Evolutionary conservation across 2,888 invertebrate species (phyloP), one percentile per base, ranked within the genome.

Genomic region (Latrodectus hesperus): DNA sequence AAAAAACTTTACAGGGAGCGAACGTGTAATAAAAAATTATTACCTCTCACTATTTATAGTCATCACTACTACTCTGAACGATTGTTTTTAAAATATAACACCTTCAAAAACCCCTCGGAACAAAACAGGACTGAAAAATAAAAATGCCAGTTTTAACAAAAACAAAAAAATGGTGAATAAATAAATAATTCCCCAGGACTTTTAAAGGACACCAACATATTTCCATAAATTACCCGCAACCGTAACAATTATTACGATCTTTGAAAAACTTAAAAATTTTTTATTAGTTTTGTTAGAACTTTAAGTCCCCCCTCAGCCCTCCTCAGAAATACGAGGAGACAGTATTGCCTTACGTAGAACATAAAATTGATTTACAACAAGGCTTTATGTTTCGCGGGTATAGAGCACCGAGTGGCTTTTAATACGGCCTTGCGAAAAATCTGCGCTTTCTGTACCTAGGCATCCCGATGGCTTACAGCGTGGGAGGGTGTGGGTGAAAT

Each of bases 201-300:
- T 77, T 87, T 81, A 82, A 38, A 87, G 86, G 60, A 60, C 60
- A 87, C 86, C 38, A 82, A 87, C 86, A 87, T 87, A 87, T 87
- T 87, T 87, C 86, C 86, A 87, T 87, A 87, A 87, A 87, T 87
- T 87, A 87, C 76, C 49, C 51, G 77, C 71, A 87, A 87, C 86
- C 81, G 86, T 87, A 87, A 87, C 86, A 87, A 87, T 87, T 87
- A 82, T 87, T 87, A 81, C 72, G 81, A 87, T 87, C 86, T 81
- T 73, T 49, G 81, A 81, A 74, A 81, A 81, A 81, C 81, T 73
- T 64, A 65, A 49, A 1, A 26, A 16, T 75, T 75, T 75, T 75
- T 75, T 64, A 12, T 64, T 64, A 55, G 67, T 70, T 65, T 64
- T 12, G 60, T 73, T 60, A 6, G 60, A 60, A 60, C 60, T 60